Percentiles rank a stretch among this genome's conserved stretches.
phyloP scores from a whole-genome alignment of 2,888 invertebrate genomes.

The Drosophila maculinotata region DNA sequence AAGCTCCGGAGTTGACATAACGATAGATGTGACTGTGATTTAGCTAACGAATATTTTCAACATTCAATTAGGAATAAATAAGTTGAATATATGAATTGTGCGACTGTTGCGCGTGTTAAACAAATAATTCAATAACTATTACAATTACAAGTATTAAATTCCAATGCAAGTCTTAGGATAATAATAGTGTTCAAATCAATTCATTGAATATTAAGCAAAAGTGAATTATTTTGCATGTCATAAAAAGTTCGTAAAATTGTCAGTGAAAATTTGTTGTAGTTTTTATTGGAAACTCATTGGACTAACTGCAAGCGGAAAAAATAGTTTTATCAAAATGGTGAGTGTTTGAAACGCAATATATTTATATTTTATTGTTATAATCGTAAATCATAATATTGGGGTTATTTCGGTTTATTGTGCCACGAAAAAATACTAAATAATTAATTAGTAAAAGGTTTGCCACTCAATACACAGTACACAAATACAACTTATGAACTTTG shows the following conservation, averaged over 20 bases:
- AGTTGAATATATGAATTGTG: slow-evolving; percentile 20
- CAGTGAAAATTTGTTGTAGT: slow-evolving; percentile 41
- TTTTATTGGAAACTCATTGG: slow-evolving; percentile 25
- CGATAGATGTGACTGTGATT: slow-evolving; percentile 43
- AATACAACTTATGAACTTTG: slow-evolving; percentile 3
- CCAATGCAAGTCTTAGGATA: slow-evolving; percentile 44
- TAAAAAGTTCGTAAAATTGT: slow-evolving; percentile 15
- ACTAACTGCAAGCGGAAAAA: slow-evolving; percentile 17
- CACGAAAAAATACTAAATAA: too few species aligned
- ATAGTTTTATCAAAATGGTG: slow-evolving; percentile 53
- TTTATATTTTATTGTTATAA: neutral
- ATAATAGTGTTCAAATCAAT: slow-evolving; percentile 36
- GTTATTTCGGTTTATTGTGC: neutral
- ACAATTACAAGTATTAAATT: slow-evolving; percentile 33
- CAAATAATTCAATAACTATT: slow-evolving; percentile 26
- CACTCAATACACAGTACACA: neutral
- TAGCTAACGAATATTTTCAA: slow-evolving; percentile 28
- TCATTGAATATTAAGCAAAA: slow-evolving; percentile 30
- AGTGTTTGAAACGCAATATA: slow-evolving; percentile 21
- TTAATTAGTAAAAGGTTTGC: neutral
- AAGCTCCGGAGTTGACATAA: slow-evolving; percentile 26
- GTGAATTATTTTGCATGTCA: slow-evolving; percentile 36
- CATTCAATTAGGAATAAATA: slow-evolving; percentile 17
- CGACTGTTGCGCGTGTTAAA: slow-evolving; percentile 46
- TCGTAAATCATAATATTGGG: neutral